Evolutionary conservation across 2,888 invertebrate species (phyloP).

Genomic region (Holacanthella duospinosa): DNA sequence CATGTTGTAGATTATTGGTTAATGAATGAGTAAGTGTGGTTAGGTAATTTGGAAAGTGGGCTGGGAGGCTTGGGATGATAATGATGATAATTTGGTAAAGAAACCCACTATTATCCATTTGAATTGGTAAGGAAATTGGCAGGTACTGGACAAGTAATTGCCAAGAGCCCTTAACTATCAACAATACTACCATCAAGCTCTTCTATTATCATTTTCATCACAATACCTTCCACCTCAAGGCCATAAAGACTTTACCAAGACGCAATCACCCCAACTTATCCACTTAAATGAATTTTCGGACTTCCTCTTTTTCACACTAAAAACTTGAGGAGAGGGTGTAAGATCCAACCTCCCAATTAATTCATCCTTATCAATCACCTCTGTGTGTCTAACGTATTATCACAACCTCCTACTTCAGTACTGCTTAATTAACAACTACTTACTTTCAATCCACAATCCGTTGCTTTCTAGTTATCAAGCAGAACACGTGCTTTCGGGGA

Average conservation of each 20-base stretch:
- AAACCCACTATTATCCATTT: not conserved
- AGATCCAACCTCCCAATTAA: not conserved
- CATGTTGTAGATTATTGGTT: not conserved
- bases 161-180: conserved; percentile 3
- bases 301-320: not conserved
- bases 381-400: not conserved
- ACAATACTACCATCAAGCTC: not conserved
- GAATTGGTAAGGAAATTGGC: conserved; percentile 1
- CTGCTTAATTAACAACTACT: not conserved
- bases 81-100: not conserved
- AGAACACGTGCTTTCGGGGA: too few relatives aligned
- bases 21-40: not conserved
- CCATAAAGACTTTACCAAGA: not conserved
- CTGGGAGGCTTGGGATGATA: not conserved
- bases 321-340: not conserved
- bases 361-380: not conserved
- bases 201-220: not conserved
- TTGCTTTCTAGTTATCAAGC: too few relatives aligned
- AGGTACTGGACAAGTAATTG: not conserved
- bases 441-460: not conserved
- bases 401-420: not conserved
- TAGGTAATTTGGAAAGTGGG: not conserved
- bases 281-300: not conserved
- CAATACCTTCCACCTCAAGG: not conserved
- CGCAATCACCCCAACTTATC: not conserved